These are phyloP conservation scores for Rhinopithecus roxellana DNA, from an alignment of 2,113 vertebrate species.

Conservation along the genomic window DNA sequence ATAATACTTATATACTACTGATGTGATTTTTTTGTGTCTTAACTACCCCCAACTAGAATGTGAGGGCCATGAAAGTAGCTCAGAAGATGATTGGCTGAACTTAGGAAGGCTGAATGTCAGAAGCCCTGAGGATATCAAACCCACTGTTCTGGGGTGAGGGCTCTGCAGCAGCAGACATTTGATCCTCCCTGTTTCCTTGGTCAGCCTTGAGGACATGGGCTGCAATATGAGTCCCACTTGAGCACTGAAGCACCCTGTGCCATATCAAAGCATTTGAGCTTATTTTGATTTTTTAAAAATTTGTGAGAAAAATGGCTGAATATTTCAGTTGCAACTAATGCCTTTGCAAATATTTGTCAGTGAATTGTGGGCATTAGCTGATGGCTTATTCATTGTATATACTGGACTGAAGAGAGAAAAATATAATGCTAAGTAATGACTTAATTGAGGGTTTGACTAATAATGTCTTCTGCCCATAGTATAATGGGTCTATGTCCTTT, in stretches of 20 bases:
- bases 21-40: neutral
- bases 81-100: neutral
- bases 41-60: neutral
- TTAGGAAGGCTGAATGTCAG: neutral
- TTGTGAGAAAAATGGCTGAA: neutral
- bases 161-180: neutral
- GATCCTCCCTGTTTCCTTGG: neutral
- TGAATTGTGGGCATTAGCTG: neutral
- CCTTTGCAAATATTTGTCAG: neutral
- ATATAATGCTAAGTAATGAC: neutral
- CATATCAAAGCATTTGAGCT: neutral
- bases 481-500: neutral
- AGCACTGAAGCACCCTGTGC: neutral
- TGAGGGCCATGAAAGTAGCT: neutral
- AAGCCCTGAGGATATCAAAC: neutral
- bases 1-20: neutral
- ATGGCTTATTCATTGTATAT: neutral
- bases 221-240: neutral
- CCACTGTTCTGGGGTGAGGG: neutral
- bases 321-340: neutral
- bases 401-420: neutral
- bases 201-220: neutral
- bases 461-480: neutral
- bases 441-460: conserved; percentile 24
- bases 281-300: conserved; percentile 9